Percentiles rank a stretch among this genome's conserved stretches.
phyloP scores from a whole-genome alignment of 2,797 vertebrate species.

The Brachyrhaphis roseni region DNA sequence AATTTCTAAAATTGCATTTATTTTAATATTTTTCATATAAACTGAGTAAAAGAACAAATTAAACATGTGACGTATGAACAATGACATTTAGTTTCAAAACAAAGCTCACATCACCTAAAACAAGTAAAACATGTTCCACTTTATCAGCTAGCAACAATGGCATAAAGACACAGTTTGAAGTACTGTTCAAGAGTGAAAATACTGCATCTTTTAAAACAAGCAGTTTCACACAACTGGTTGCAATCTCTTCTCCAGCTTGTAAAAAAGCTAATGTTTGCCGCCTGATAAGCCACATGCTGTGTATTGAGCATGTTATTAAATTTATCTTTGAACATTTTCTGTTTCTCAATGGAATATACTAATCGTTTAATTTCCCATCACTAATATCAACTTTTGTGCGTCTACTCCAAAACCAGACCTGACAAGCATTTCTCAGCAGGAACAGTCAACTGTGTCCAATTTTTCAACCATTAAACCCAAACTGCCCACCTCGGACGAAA shows the following conservation, averaged over 20 bases:
- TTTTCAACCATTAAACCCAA: background rate
- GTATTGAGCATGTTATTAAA: background rate
- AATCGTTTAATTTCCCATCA: background rate
- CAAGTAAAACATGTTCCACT: background rate
- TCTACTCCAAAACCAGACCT: background rate
- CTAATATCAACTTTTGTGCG: background rate
- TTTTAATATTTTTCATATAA: background rate
- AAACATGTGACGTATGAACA: background rate
- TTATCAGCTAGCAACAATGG: background rate
- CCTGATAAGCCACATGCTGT: background rate
- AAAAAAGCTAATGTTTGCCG: background rate
- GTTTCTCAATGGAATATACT: background rate
- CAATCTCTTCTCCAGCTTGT: background rate
- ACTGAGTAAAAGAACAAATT: background rate
- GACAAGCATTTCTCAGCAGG: background rate
- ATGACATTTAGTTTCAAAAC: background rate
- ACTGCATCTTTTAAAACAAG: background rate
- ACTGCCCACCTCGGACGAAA: background rate
- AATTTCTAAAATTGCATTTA: background rate
- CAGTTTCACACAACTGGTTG: background rate
- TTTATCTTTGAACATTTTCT: background rate
- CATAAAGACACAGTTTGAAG: background rate
- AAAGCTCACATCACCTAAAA: background rate
- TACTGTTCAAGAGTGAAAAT: background rate
- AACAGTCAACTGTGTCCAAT: background rate